Base-by-base conservation (phyloP, 2,888 invertebrate genomes). In the Pollenia labialis region DNA sequence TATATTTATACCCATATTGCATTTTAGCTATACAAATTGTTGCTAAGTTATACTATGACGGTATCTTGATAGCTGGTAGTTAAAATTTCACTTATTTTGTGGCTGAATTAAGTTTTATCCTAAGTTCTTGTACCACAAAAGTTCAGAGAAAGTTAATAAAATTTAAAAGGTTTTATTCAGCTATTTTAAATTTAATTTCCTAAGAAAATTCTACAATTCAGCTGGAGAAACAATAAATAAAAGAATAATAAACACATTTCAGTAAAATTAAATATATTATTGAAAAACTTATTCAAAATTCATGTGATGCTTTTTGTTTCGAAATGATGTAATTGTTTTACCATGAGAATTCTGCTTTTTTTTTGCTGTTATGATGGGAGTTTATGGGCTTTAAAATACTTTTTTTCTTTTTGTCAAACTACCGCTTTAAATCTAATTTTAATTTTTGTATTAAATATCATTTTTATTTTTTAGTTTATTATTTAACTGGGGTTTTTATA, bases 401-500 rank as follows among this genome's bases (percentile, higher is more conserved):
- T 75, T 80, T 58, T 32, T 32, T 32, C 32, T 32, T 32, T 32
- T 32, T 32, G 32, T 72, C 64, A 23, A 79, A 52, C 79, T 79
- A 74, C 46, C 46, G 42, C 48, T 68, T 66, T 74, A 58, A 66
- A n/a, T 52, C 46, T 84, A 60, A 74, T 79, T 40, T 74, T 46
- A 74, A 52, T 80, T 58, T 58, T 48, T 40, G 74, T 62, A 32
- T 4, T 74, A 69, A 18, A 52, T 58, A 18, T 62, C 11, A 46
- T 62, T 62, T 52, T 54, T 50, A 18, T 81, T 60, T 71, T n/a
- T 62, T 42, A 66, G 23, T 66, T 74, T 81, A 44, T 75, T 69
- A 68, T 66, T 76, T 48, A 87, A 87, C 87, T 84, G 87, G 87
- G 87, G 87, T 74, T 72, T 85, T 81, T 46, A 74, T 79, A 62